Conservation (phyloP, 1,140 invertebrate genomes). For the Sycophaga agraensis region DNA sequence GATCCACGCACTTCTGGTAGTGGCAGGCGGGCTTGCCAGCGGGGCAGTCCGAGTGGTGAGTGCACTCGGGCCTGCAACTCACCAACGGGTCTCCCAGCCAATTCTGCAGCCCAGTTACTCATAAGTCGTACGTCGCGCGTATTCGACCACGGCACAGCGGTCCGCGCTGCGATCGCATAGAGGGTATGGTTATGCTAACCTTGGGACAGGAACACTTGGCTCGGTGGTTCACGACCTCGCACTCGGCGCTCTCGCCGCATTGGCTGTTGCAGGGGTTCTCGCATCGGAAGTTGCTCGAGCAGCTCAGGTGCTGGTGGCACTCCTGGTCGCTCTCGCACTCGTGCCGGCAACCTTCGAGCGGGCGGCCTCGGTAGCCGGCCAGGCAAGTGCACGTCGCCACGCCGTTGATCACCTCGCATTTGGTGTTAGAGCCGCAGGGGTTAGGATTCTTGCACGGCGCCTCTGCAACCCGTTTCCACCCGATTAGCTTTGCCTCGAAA, state of each 20-base stretch:
- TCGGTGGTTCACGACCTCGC: constrained; percentile 74
- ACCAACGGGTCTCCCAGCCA: constrained; percentile 74
- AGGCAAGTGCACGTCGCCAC: constrained; percentile 76
- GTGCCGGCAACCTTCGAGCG: constrained; percentile 72
- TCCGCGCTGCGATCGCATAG: too few relatives aligned
- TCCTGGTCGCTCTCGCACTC: constrained; percentile 78
- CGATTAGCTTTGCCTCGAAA: too few relatives aligned
- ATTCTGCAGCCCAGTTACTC: too few relatives aligned
- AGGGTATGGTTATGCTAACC: constrained; percentile 55
- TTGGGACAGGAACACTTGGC: constrained; percentile 80
- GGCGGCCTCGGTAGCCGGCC: constrained; percentile 73
- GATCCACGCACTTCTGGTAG: constrained; percentile 78
- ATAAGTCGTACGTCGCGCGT: too few relatives aligned
- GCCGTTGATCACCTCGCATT: constrained; percentile 74
- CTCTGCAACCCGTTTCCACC: constrained; percentile 62
- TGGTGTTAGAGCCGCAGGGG: constrained; percentile 77
- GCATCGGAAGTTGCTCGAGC: constrained; percentile 73
- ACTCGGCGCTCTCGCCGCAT: constrained; percentile 79
- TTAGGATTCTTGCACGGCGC: constrained; percentile 71
- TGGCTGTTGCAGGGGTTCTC: constrained; percentile 68
- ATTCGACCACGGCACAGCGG: too few relatives aligned
- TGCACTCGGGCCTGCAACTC: constrained; percentile 75
- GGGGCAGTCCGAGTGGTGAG: constrained; percentile 73
- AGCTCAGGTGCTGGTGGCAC: constrained; percentile 70
- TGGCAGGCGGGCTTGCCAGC: constrained; percentile 74